Evolutionary conservation across 2,888 invertebrate species (phyloP).

Genomic region (Diaperis boleti): DNA sequence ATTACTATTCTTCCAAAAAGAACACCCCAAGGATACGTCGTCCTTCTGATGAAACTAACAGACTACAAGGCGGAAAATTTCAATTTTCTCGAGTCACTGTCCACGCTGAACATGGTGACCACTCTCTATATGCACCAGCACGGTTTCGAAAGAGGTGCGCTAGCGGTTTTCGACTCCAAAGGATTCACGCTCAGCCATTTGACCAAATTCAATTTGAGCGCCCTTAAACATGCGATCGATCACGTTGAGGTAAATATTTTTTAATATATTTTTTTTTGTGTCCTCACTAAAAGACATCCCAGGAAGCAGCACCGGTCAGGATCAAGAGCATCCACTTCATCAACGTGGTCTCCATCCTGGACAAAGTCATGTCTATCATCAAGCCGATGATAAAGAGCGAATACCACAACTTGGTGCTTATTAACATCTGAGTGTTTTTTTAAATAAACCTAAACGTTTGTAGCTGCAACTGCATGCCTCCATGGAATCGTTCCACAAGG

Average conservation of each 20-base stretch:
- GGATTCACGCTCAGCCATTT: neutral
- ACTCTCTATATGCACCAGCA: constrained; percentile 3
- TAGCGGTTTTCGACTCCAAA: neutral
- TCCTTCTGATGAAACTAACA: neutral
- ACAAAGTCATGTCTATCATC: neutral
- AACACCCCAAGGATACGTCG: neutral
- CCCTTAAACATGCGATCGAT: neutral
- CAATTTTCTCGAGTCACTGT: neutral
- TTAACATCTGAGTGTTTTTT: neutral
- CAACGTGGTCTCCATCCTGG: neutral
- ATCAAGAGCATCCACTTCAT: neutral
- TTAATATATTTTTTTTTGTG: neutral
- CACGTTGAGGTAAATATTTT: constrained; percentile 1
- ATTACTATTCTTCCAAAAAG: neutral
- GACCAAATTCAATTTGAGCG: neutral
- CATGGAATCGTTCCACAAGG: neutral
- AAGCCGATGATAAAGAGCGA: neutral
- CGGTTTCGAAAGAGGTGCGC: neutral
- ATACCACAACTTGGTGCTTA: neutral
- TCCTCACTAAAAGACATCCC: neutral
- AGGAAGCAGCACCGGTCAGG: neutral
- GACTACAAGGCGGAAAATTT: neutral
- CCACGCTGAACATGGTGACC: neutral
- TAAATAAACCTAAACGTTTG: neutral
- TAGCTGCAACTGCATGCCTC: neutral